Conservation (phyloP, 1,140 invertebrate species). For the Tigriopus japonicus region DNA sequence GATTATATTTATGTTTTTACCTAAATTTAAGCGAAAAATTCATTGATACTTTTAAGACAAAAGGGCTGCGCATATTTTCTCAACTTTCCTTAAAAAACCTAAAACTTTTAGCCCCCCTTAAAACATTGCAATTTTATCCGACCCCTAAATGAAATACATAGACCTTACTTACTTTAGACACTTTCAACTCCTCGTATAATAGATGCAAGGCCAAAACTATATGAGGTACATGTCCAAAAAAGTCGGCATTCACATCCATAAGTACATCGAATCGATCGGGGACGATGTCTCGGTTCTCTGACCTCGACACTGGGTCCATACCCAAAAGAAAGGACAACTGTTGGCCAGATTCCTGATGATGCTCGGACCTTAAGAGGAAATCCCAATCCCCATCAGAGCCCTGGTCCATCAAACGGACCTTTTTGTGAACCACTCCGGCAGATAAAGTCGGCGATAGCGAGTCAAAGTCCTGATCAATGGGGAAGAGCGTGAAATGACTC, state of each 20-base stretch:
- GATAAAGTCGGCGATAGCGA: not conserved
- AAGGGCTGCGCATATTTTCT: too few relatives aligned
- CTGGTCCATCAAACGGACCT: not conserved
- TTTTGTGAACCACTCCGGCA: not conserved
- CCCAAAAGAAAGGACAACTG: not conserved
- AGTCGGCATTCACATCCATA: too few relatives aligned
- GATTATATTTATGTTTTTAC: too few relatives aligned
- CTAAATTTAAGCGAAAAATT: too few relatives aligned
- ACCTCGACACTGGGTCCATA: not conserved
- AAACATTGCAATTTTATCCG: too few relatives aligned
- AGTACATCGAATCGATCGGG: too few relatives aligned
- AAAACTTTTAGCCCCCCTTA: too few relatives aligned
- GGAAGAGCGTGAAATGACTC: not conserved
- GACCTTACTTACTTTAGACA: slow-evolving; percentile 32
- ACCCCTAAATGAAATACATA: too few relatives aligned
- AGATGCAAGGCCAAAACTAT: slow-evolving; percentile 65
- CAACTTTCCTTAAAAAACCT: too few relatives aligned
- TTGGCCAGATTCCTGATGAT: not conserved
- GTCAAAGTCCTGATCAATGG: not conserved
- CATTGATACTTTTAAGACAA: too few relatives aligned
- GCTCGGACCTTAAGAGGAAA: not conserved
- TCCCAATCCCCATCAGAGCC: not conserved
- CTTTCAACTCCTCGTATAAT: slow-evolving; percentile 73
- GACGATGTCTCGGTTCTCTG: too few relatives aligned
- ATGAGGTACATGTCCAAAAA: too few relatives aligned